Evolutionary conservation across 2,888 invertebrate genomes (phyloP).

Genomic region (Eupithecia pulchellata): DNA sequence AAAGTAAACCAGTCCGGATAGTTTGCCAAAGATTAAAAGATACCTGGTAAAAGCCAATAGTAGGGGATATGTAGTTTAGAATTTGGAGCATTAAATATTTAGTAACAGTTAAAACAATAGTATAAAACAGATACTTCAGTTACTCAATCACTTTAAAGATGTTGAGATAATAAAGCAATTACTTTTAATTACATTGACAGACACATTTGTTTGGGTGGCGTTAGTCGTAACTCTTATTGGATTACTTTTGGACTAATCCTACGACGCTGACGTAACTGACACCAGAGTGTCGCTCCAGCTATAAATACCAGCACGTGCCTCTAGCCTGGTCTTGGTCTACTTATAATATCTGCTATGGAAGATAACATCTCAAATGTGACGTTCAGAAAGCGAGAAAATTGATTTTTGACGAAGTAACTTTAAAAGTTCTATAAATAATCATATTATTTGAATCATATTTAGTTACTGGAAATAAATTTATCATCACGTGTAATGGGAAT

Average conservation of each 20-base stretch:
- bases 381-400: slow-evolving; percentile 13
- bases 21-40: slow-evolving; percentile 1
- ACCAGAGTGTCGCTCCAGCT: slow-evolving; percentile 72
- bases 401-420: slow-evolving; percentile 13
- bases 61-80: not conserved
- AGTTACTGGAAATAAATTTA: not conserved
- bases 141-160: slow-evolving; percentile 24
- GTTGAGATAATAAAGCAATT: slow-evolving; percentile 40
- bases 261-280: slow-evolving; percentile 69
- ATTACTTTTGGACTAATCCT: slow-evolving; percentile 60
- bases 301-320: slow-evolving; percentile 75
- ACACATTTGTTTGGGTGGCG: slow-evolving; percentile 34
- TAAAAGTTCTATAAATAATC: not conserved
- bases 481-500: slow-evolving; percentile 3
- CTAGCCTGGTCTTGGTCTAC: slow-evolving; percentile 61
- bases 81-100: not conserved
- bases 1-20: not conserved
- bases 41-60: not conserved
- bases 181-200: slow-evolving; percentile 42
- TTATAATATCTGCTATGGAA: slow-evolving; percentile 47
- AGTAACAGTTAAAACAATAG: slow-evolving; percentile 13
- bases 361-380: slow-evolving; percentile 25
- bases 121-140: not conserved
- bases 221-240: slow-evolving; percentile 39
- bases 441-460: not conserved